These are phyloP conservation scores for Teleopsis dalmanni DNA, from an alignment of 1,140 invertebrate genomes.

Conservation along the genomic window DNA sequence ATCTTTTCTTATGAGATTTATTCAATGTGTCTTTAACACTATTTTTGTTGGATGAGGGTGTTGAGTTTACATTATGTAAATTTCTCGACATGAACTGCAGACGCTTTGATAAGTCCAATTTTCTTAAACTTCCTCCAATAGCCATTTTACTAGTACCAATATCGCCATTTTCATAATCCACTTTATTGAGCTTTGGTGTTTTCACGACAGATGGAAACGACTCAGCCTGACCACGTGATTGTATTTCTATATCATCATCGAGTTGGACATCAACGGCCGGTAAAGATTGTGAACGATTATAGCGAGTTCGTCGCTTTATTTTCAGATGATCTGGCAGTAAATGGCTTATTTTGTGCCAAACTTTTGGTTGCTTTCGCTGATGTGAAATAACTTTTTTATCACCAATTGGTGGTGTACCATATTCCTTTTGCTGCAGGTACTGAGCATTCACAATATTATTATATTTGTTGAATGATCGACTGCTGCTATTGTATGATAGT, in stretches of 20 bases:
- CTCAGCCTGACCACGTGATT: slow-evolving; percentile 23
- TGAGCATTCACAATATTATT: neutral
- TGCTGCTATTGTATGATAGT: slow-evolving; percentile 5
- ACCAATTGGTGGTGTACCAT: neutral
- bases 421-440: neutral
- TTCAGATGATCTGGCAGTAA: slow-evolving; percentile 71
- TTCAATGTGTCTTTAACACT: no score
- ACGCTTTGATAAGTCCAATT: no score
- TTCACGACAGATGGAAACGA: slow-evolving; percentile 22
- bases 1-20: no score
- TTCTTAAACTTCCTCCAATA: no score
- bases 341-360: slow-evolving; percentile 45
- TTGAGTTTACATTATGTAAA: no score
- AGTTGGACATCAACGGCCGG: slow-evolving; percentile 57
- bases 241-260: slow-evolving; percentile 16
- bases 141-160: slow-evolving; percentile 11
- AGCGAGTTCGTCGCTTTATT: slow-evolving; percentile 53
- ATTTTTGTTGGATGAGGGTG: no score
- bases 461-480: slow-evolving; percentile 14
- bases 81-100: no score
- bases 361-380: slow-evolving; percentile 41
- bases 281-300: slow-evolving; percentile 71
- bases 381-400: neutral
- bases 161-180: slow-evolving; percentile 7
- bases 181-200: slow-evolving; percentile 7